These are phyloP conservation scores for Euthynnus affinis DNA, from an alignment of 2,797 vertebrate species.

Conservation along the genomic window DNA sequence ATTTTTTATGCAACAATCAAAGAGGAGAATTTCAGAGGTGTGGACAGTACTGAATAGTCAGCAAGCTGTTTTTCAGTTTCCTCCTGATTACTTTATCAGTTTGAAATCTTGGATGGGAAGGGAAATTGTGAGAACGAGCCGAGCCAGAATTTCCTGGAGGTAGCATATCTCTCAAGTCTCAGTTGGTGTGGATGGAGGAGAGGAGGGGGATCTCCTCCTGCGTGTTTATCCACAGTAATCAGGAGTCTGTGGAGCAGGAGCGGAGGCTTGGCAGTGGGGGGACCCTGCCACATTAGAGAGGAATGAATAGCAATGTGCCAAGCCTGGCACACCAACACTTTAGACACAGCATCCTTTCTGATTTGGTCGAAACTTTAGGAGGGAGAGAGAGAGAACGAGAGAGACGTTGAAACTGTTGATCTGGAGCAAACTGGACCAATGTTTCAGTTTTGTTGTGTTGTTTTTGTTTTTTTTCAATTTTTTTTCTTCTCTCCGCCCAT, in stretches of 20 bases:
- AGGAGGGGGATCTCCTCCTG: constrained; percentile 75
- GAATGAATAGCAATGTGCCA: constrained; percentile 82
- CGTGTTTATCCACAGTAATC: constrained; percentile 86
- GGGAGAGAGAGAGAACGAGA: constrained; percentile 42
- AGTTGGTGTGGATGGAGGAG: constrained; percentile 76
- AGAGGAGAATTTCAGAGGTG: constrained; percentile 46
- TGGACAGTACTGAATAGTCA: constrained; percentile 36
- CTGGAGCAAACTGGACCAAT: constrained; percentile 69
- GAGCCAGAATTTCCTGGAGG: constrained; percentile 83
- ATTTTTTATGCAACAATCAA: constrained; percentile 56
- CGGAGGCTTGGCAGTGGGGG: constrained; percentile 77
- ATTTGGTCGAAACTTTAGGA: constrained; percentile 79
- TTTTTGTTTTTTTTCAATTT: constrained; percentile 15
- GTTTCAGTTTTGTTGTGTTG: constrained; percentile 72
- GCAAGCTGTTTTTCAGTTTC: constrained; percentile 66
- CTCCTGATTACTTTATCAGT: constrained; percentile 79
- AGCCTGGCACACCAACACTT: constrained; percentile 75
- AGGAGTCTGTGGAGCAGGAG: constrained; percentile 82
- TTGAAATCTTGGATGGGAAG: constrained; percentile 77
- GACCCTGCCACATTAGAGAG: constrained; percentile 82
- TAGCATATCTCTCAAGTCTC: constrained; percentile 79
- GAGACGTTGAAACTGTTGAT: constrained; percentile 69
- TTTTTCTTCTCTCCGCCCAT: constrained; percentile 55
- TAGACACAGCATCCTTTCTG: constrained; percentile 82
- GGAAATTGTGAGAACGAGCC: constrained; percentile 55